Conservation (phyloP, 1,140 invertebrate species). For the Dendrolimus punctatus region DNA sequence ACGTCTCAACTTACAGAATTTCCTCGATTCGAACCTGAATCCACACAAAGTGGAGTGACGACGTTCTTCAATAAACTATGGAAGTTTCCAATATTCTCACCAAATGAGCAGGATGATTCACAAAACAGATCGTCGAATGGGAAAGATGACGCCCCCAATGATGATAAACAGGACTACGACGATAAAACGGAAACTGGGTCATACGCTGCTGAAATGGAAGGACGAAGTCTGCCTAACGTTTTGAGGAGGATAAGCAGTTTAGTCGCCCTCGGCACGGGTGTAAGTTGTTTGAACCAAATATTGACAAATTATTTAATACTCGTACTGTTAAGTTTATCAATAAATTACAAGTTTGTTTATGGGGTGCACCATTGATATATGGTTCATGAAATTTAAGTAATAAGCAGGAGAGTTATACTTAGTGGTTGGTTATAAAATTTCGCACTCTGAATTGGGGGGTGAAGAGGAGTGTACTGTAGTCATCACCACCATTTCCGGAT, state of each 20-base stretch:
- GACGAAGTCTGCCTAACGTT: slow-evolving; percentile 84
- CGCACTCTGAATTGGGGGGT: too few relatives aligned
- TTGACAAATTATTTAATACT: too few relatives aligned
- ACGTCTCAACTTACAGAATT: slow-evolving; percentile 63
- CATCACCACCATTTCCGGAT: too few relatives aligned
- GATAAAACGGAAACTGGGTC: slow-evolving; percentile 42
- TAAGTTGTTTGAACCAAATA: slow-evolving; percentile 43
- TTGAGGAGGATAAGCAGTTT: slow-evolving; percentile 86
- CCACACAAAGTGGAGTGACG: slow-evolving; percentile 59
- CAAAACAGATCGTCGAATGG: slow-evolving; percentile 32
- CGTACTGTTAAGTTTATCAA: too few relatives aligned
- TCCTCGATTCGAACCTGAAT: slow-evolving; percentile 59
- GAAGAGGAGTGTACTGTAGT: too few relatives aligned
- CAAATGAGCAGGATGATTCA: slow-evolving; percentile 35
- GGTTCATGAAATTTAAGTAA: too few relatives aligned
- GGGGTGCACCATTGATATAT: too few relatives aligned
- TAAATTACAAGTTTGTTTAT: too few relatives aligned
- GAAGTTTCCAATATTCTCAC: slow-evolving; percentile 61
- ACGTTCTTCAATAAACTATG: slow-evolving; percentile 66
- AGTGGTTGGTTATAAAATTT: too few relatives aligned
- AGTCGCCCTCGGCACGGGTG: slow-evolving; percentile 80
- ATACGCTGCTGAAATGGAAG: slow-evolving; percentile 69
- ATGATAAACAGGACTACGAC: slow-evolving; percentile 33
- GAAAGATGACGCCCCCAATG: slow-evolving; percentile 24
- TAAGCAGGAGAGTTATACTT: too few relatives aligned